phyloP scores from a whole-genome alignment of 2,797 vertebrate species.

The Brachymystax lenok region DNA sequence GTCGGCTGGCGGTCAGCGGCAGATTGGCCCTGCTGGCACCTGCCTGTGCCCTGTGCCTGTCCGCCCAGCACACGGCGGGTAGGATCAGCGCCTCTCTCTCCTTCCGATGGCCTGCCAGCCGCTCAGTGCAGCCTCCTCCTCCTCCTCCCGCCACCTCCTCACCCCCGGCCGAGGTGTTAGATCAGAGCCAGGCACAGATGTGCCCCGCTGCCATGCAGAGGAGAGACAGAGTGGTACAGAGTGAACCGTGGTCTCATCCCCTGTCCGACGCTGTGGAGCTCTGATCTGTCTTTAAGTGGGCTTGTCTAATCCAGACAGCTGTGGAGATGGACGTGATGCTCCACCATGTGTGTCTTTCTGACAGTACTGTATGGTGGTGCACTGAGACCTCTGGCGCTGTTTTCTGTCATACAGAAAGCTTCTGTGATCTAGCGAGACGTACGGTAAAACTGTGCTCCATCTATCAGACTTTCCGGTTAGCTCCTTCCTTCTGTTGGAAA shows the following conservation, averaged over 20 bases:
- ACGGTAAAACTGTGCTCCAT: no score
- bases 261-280: slow-evolving; percentile 51
- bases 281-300: slow-evolving; percentile 69
- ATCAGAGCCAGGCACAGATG: slow-evolving; percentile 80
- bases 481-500: neutral
- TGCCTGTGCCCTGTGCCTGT: slow-evolving; percentile 64
- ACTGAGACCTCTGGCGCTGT: no score
- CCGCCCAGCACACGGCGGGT: slow-evolving; percentile 62
- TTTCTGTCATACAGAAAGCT: no score
- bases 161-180: slow-evolving; percentile 69
- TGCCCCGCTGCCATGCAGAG: slow-evolving; percentile 67
- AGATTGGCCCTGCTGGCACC: slow-evolving; percentile 68
- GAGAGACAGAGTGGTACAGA: slow-evolving; percentile 26
- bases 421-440: no score
- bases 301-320: slow-evolving; percentile 61
- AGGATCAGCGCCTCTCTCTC: slow-evolving; percentile 56
- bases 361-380: no score
- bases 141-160: slow-evolving; percentile 51
- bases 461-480: neutral
- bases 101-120: slow-evolving; percentile 70
- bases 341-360: neutral
- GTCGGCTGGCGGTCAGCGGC: slow-evolving; percentile 48
- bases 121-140: slow-evolving; percentile 53
- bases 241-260: neutral
- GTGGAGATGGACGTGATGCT: slow-evolving; percentile 57